Percentiles rank a stretch among this genome's conserved stretches.
Conservation (phyloP, 2,113 vertebrate genomes). For the Etheostoma spectabile region DNA sequence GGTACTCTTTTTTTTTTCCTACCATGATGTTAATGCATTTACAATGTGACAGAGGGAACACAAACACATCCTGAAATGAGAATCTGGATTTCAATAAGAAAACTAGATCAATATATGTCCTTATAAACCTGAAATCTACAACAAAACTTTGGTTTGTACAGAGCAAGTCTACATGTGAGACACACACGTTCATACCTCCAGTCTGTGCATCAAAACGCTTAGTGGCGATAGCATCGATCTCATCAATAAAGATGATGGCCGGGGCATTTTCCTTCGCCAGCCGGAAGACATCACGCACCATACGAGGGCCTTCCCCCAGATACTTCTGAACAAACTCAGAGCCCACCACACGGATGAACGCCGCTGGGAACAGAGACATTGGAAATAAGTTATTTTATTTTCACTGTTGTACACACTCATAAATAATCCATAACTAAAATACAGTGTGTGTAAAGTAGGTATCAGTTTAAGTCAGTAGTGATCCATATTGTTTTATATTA, state of each 20-base stretch:
- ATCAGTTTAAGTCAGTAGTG: not conserved
- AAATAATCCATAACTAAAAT: not conserved
- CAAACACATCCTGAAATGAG: not conserved
- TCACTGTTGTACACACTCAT: not conserved
- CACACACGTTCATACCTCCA: constrained; percentile 83
- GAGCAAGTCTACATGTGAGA: not conserved
- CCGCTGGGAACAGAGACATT: constrained; percentile 81
- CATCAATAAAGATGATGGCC: constrained; percentile 97
- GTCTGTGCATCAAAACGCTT: constrained; percentile 98
- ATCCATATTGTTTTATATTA: not conserved
- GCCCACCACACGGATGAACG: constrained; percentile 95
- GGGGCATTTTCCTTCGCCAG: constrained; percentile 97
- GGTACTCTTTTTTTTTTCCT: not conserved
- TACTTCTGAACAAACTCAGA: constrained; percentile 98
- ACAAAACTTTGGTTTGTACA: not conserved
- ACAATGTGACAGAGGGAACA: not conserved
- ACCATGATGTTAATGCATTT: not conserved
- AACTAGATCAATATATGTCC: too few relatives aligned
- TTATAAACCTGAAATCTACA: not conserved
- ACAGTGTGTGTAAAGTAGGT: not conserved
- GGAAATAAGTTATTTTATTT: not conserved
- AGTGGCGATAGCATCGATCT: constrained; percentile 96
- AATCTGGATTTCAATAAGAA: not conserved
- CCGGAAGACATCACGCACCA: constrained; percentile 96
- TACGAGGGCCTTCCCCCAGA: constrained; percentile 93